These are phyloP conservation scores for Hyperoplus lanceolatus DNA, from an alignment of 2,797 vertebrate species.

Conservation along the genomic window DNA sequence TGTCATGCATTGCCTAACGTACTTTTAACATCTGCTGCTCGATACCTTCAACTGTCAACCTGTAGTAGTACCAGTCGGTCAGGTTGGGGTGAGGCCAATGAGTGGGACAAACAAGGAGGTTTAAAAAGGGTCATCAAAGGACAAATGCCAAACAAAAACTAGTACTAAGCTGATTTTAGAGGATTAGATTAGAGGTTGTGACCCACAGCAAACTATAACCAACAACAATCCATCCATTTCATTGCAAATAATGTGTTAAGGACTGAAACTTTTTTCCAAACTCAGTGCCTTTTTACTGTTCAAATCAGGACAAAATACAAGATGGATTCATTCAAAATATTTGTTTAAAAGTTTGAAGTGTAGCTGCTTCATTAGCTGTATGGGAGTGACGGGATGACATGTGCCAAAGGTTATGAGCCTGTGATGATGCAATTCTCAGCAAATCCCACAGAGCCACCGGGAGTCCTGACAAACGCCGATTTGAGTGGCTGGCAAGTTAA, in stretches of 20 bases:
- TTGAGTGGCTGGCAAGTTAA: conserved; percentile 8
- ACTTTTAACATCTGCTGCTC: conserved; percentile 45
- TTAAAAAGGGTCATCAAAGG: conserved; percentile 27
- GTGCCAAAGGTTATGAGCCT: conserved; percentile 41
- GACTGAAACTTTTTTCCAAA: conserved; percentile 64
- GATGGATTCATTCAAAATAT: conserved; percentile 60
- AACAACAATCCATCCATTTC: conserved; percentile 53
- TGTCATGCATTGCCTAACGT: conserved; percentile 52
- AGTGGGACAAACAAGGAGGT: conserved; percentile 25
- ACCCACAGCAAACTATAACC: conserved; percentile 56
- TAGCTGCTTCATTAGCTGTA: too few species aligned
- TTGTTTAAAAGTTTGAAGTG: neutral
- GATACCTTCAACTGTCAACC: conserved; percentile 30
- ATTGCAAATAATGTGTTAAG: conserved; percentile 62
- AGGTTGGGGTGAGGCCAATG: conserved; percentile 16
- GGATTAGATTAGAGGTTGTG: conserved; percentile 58
- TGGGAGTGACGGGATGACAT: neutral
- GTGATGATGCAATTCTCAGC: neutral
- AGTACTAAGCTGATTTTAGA: conserved; percentile 53
- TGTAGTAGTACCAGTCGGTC: conserved; percentile 18
- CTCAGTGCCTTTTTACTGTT: conserved; percentile 81
- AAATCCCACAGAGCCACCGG: conserved; percentile 3
- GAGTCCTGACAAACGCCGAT: neutral
- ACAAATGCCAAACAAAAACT: conserved; percentile 44
- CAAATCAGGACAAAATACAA: conserved; percentile 60